Evolutionary conservation across 2,797 vertebrate genomes (phyloP).

Genomic region (Chanos chanos): DNA sequence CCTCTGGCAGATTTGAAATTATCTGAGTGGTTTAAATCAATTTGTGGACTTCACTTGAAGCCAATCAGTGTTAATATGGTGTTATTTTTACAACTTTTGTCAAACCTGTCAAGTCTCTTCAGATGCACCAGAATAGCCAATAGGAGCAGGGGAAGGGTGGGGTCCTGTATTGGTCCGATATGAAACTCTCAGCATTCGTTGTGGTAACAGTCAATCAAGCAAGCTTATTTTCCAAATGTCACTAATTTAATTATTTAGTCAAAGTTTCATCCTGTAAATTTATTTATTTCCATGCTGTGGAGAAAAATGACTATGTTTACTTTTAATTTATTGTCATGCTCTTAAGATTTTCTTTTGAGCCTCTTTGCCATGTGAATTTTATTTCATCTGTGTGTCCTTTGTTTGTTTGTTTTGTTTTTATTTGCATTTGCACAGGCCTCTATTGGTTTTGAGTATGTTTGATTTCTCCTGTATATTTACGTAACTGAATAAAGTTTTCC

Average conservation of each 20-base stretch:
- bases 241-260: slow-evolving; percentile 32
- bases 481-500: slow-evolving; percentile 70
- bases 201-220: slow-evolving; percentile 6
- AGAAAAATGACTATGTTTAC: not conserved
- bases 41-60: too few species aligned
- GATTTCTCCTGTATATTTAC: slow-evolving; percentile 55
- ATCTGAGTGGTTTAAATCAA: too few species aligned
- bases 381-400: slow-evolving; percentile 31
- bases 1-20: too few species aligned
- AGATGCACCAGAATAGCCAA: too few species aligned
- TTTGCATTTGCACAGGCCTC: slow-evolving; percentile 39
- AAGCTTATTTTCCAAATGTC: slow-evolving; percentile 30
- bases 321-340: slow-evolving; percentile 39
- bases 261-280: slow-evolving; percentile 16
- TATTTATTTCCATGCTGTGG: not conserved
- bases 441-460: too few species aligned
- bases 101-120: too few species aligned
- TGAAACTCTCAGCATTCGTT: too few species aligned
- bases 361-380: slow-evolving; percentile 39
- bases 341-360: slow-evolving; percentile 28
- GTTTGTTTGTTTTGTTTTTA: slow-evolving; percentile 44
- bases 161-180: too few species aligned
- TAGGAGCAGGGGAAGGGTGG: too few species aligned
- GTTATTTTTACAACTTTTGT: too few species aligned
- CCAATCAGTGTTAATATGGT: too few species aligned